These are phyloP conservation scores for Catharus fuscescens DNA, from an alignment of 2,113 vertebrate genomes.

Conservation along the genomic window DNA sequence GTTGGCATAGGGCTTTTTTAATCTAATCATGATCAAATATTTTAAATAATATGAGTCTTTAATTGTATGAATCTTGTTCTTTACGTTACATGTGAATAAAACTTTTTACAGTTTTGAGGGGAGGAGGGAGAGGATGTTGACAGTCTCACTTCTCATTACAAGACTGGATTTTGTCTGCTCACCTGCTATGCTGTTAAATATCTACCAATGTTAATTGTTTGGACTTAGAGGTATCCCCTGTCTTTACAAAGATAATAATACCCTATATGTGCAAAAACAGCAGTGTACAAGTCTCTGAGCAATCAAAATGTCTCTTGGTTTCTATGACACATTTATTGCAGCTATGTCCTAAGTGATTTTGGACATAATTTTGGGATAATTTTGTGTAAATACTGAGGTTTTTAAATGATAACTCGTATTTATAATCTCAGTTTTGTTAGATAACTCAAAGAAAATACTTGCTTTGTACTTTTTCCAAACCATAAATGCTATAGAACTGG, in stretches of 20 bases:
- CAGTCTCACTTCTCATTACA: not conserved
- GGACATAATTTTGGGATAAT: not conserved
- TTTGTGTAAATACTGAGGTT: not conserved
- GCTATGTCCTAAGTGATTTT: not conserved
- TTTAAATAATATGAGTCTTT: not conserved
- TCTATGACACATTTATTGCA: not conserved
- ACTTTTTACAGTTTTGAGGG: not conserved
- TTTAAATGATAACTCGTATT: not conserved
- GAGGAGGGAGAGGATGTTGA: not conserved
- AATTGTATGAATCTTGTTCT: not conserved
- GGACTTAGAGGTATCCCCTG: not conserved
- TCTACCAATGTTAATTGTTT: not conserved
- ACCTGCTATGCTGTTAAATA: not conserved
- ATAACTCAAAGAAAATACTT: constrained; percentile 9
- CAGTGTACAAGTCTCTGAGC: not conserved
- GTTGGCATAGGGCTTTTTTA: not conserved
- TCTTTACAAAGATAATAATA: not conserved
- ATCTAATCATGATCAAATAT: not conserved
- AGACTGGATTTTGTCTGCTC: not conserved
- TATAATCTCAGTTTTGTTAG: not conserved
- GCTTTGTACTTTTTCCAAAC: constrained; percentile 5
- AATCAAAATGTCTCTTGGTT: not conserved
- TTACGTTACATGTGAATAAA: not conserved
- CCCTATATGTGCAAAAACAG: not conserved
- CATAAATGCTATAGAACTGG: not conserved